phyloP scores from a whole-genome alignment of 2,797 vertebrate species.

The Gymnothorax reevesii region DNA sequence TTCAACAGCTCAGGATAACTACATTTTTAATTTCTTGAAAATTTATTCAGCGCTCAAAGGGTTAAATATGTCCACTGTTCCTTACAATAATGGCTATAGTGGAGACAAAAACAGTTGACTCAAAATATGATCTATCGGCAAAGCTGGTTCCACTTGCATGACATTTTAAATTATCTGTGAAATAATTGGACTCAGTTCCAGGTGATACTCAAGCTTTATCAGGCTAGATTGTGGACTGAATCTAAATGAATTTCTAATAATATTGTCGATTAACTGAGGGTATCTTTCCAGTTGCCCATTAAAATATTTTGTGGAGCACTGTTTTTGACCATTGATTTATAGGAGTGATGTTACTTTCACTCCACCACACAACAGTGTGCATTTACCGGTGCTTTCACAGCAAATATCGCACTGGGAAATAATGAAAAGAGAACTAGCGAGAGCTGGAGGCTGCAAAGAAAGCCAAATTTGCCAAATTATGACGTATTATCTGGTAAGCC shows the following conservation, averaged over 20 bases:
- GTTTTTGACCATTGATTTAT: not conserved
- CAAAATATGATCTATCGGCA: not conserved
- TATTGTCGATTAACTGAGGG: not conserved
- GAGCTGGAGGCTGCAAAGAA: too few relatives aligned
- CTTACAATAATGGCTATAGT: not conserved
- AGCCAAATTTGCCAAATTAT: not conserved
- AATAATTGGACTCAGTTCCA: not conserved
- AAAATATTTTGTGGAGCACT: not conserved
- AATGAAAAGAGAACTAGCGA: not conserved
- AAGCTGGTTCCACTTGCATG: not conserved
- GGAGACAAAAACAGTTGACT: not conserved
- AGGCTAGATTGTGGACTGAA: not conserved
- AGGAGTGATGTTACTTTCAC: conserved; percentile 6
- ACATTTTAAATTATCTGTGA: not conserved
- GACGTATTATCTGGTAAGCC: not conserved
- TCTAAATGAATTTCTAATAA: not conserved
- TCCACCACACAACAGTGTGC: not conserved
- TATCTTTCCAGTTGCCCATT: not conserved
- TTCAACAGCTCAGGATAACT: too few relatives aligned
- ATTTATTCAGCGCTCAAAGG: too few relatives aligned
- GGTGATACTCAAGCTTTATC: not conserved
- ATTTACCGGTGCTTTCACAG: not conserved
- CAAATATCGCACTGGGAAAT: not conserved
- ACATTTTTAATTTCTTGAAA: too few relatives aligned
- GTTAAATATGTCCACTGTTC: not conserved